Evolutionary conservation across 2,113 vertebrate genomes (phyloP).

Genomic region (Marmota flaviventris): DNA sequence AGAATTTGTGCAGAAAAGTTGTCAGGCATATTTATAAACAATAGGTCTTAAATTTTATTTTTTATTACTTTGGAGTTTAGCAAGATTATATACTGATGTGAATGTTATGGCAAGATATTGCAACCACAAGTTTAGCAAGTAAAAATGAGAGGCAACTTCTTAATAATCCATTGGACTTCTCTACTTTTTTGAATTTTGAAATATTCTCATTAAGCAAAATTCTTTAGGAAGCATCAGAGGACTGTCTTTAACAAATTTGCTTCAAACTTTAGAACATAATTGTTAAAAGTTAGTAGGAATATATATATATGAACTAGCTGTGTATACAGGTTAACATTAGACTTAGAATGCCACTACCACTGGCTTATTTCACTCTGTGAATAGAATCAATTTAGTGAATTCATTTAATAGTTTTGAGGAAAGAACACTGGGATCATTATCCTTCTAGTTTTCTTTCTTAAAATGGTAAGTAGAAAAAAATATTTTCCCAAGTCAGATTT

Average conservation of each 20-base stretch:
- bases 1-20: background rate
- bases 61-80: background rate
- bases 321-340: background rate
- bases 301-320: background rate
- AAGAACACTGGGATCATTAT: background rate
- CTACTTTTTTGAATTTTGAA: conserved; percentile 27
- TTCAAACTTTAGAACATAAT: background rate
- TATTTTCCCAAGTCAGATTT: background rate
- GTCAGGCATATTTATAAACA: background rate
- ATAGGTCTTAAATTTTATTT: background rate
- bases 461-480: conserved; percentile 16
- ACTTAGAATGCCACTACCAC: background rate
- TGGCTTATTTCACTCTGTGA: background rate
- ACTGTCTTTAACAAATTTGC: background rate
- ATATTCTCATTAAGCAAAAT: background rate
- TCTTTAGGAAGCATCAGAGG: background rate
- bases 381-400: background rate
- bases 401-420: background rate
- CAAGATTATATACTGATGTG: background rate
- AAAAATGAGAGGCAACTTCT: background rate
- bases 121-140: background rate
- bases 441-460: background rate
- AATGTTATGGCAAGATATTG: background rate
- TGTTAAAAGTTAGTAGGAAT: background rate
- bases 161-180: background rate